Percentiles rank a stretch among this genome's conserved stretches.
Evolutionary conservation across 1,140 invertebrate genomes (phyloP).

Genomic region (Pachypeltis micranthus): DNA sequence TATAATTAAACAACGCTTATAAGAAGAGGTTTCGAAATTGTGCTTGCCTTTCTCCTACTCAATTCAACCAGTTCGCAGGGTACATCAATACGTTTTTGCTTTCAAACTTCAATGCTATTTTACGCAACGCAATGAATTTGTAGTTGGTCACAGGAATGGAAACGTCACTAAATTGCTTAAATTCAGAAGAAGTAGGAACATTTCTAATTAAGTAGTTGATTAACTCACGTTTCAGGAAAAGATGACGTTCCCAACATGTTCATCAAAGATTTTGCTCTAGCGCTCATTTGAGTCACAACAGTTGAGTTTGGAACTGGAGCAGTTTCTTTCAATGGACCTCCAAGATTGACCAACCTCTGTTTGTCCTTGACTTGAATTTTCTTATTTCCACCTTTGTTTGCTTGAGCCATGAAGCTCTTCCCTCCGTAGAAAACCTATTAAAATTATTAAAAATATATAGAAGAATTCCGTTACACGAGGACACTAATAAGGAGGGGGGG

Average conservation of each 20-base stretch:
- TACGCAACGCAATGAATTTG: too few relatives aligned
- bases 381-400: conserved; percentile 23
- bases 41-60: too few relatives aligned
- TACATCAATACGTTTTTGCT: too few relatives aligned
- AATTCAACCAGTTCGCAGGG: too few relatives aligned
- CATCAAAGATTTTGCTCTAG: conserved; percentile 32
- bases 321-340: not conserved
- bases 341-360: not conserved
- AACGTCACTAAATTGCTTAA: too few relatives aligned
- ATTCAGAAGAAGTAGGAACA: too few relatives aligned
- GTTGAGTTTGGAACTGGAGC: not conserved
- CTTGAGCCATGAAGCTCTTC: conserved; percentile 42
- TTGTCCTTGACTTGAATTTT: conserved; percentile 32
- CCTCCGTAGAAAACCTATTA: conserved; percentile 49
- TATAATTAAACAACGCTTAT: too few relatives aligned
- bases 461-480: not conserved
- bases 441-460: not conserved
- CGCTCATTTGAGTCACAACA: not conserved
- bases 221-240: too few relatives aligned
- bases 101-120: not conserved
- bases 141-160: too few relatives aligned
- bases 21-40: too few relatives aligned
- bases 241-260: conserved; percentile 39
- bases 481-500: too few relatives aligned
- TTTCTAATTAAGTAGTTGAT: too few relatives aligned